Evolutionary conservation across 2,113 vertebrate genomes (phyloP).

Genomic region (Alethe diademata): DNA sequence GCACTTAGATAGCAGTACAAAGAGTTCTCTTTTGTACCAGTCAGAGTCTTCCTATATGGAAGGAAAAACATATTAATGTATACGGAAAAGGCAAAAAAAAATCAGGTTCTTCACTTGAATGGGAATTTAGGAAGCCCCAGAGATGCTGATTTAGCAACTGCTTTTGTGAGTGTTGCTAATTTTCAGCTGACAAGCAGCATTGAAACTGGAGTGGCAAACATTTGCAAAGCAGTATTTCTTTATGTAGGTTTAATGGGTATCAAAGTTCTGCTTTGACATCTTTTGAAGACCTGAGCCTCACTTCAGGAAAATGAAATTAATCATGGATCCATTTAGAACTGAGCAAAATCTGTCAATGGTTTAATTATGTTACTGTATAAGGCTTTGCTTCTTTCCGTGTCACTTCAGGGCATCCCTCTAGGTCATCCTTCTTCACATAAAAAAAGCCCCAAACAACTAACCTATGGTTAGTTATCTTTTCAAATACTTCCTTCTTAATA

Average conservation of each 20-base stretch:
- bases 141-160: neutral
- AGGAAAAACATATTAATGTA: neutral
- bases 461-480: neutral
- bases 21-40: neutral
- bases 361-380: neutral
- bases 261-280: neutral
- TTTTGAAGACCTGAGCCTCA: neutral
- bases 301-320: neutral
- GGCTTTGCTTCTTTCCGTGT: neutral
- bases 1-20: neutral
- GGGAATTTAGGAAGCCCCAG: neutral
- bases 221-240: neutral
- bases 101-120: neutral
- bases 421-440: neutral
- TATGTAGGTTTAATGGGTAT: neutral
- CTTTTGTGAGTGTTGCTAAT: neutral
- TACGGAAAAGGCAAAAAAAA: neutral
- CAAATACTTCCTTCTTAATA: neutral
- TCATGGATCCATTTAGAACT: neutral
- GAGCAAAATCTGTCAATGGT: neutral
- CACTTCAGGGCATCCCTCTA: neutral
- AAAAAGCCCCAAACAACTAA: neutral
- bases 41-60: neutral
- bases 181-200: constrained; percentile 25
- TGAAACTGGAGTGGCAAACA: constrained; percentile 8